Conservation (phyloP, 2,113 vertebrate genomes). For the Leptobrachium leishanense region DNA sequence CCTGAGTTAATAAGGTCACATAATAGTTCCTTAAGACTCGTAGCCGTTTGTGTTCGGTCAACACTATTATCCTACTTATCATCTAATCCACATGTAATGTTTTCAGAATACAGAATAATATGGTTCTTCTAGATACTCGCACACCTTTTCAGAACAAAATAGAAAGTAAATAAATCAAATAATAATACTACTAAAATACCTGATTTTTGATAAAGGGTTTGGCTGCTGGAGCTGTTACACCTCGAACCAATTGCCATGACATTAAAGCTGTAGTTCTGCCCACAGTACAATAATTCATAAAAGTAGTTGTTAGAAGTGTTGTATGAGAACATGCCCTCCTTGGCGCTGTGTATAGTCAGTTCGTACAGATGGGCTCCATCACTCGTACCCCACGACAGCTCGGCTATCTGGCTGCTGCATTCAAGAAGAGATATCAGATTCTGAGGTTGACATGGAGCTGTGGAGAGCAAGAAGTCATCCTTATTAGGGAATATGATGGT, state of each 20-base stretch:
- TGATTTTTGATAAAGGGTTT: constrained; percentile 8
- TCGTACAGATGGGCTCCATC: constrained; percentile 2
- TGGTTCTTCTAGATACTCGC: no score
- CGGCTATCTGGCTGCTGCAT: constrained; percentile 10
- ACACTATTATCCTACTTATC: no score
- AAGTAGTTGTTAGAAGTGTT: constrained; percentile 4
- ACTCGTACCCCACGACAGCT: constrained; percentile 14
- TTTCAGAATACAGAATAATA: no score
- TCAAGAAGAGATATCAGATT: neutral
- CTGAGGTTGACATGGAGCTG: constrained; percentile 23
- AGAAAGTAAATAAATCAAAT: no score
- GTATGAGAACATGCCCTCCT: neutral
- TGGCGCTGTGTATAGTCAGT: neutral
- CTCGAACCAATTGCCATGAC: constrained; percentile 7
- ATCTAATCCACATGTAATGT: no score
- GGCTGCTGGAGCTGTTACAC: constrained; percentile 27
- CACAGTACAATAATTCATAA: constrained; percentile 2
- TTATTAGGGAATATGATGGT: no score
- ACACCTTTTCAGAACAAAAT: no score
- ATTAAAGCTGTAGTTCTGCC: constrained; percentile 12
- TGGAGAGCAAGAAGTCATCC: no score
- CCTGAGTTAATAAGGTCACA: no score
- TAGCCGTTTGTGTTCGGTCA: no score
- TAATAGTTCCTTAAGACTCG: no score
- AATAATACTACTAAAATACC: neutral